Evolutionary conservation across 2,888 invertebrate species (phyloP).

Genomic region (Drosophila austrosaltans): DNA sequence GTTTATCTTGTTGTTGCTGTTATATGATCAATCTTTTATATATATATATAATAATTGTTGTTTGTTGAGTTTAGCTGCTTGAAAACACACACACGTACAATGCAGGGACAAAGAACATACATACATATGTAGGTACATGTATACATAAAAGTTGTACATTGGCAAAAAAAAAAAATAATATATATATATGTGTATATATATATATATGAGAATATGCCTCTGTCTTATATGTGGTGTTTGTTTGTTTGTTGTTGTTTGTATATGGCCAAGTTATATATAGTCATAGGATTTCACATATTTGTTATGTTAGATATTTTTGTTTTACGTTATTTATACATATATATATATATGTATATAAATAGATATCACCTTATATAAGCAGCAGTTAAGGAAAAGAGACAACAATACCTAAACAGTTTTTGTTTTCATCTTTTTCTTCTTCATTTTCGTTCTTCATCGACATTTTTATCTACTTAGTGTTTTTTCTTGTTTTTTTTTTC

Average conservation of each 20-base stretch:
- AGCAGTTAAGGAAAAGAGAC: conserved; percentile 69
- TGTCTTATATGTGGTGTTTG: conserved; percentile 55
- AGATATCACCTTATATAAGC: conserved; percentile 76
- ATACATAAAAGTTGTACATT: conserved; percentile 16
- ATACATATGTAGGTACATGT: conserved; percentile 29
- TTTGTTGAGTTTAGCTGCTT: conserved; percentile 22
- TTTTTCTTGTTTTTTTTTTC: conserved; percentile 10
- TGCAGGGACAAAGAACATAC: conserved; percentile 29
- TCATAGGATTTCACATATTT: conserved; percentile 73
- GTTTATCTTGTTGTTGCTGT: conserved; percentile 47
- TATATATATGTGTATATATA: conserved; percentile 17
- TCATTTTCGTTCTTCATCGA: not conserved
- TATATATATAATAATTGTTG: conserved; percentile 60
- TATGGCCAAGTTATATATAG: conserved; percentile 75
- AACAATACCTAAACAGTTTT: conserved; percentile 55
- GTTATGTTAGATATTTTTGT: conserved; percentile 56
- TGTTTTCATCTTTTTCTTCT: conserved; percentile 45
- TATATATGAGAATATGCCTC: conserved; percentile 19
- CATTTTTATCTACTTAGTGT: conserved; percentile 1
- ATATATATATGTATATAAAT: conserved; percentile 57
- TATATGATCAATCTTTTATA: conserved; percentile 1
- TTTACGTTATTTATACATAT: conserved; percentile 34
- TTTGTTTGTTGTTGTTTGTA: conserved; percentile 29
- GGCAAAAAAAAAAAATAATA: conserved; percentile 12
- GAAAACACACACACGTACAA: conserved; percentile 45